Percentiles rank a stretch among this genome's conserved stretches.
Conservation (phyloP, 1,140 invertebrate genomes). For the Plectrocnemia conspersa region DNA sequence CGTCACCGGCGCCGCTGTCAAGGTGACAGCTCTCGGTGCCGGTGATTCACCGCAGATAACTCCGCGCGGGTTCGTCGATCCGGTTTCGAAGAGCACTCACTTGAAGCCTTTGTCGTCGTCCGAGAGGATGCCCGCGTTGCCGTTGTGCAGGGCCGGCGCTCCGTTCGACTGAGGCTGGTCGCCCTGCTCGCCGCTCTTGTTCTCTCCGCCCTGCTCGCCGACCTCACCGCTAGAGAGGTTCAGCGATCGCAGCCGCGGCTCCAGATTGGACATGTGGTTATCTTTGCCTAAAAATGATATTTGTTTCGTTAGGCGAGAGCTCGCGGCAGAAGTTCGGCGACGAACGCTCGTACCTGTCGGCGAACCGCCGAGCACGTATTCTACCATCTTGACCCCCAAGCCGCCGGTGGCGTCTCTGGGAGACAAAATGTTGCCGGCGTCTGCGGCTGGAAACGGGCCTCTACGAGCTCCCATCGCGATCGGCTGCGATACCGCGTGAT, state of each 20-base stretch:
- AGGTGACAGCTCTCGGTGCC: conserved; percentile 24
- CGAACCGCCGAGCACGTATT: conserved; percentile 89
- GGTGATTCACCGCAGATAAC: background rate
- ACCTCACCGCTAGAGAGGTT: conserved; percentile 54
- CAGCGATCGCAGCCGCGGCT: conserved; percentile 67
- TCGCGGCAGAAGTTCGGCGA: too few relatives aligned
- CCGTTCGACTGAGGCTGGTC: conserved; percentile 45
- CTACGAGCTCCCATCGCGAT: conserved; percentile 68
- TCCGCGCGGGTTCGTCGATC: background rate
- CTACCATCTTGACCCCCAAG: conserved; percentile 96
- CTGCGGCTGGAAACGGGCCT: conserved; percentile 51
- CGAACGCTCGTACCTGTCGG: conserved; percentile 63
- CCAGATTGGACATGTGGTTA: conserved; percentile 55
- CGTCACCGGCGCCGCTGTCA: conserved; percentile 25
- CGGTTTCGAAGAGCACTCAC: conserved; percentile 62
- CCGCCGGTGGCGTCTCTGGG: conserved; percentile 72
- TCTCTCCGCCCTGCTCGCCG: conserved; percentile 40
- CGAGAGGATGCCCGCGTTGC: conserved; percentile 57
- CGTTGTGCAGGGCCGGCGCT: conserved; percentile 62
- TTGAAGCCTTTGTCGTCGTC: conserved; percentile 90
- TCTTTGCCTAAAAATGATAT: conserved; percentile 53
- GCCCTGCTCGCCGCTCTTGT: conserved; percentile 43
- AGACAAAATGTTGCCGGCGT: conserved; percentile 57
- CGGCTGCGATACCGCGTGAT: conserved; percentile 71
- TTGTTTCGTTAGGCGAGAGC: background rate